Evolutionary conservation across 64 coral and sea anemone genomes (phyloP), one percentile per base, ranked within the genome.

Genomic region (Hydrozoanthus tunicans): DNA sequence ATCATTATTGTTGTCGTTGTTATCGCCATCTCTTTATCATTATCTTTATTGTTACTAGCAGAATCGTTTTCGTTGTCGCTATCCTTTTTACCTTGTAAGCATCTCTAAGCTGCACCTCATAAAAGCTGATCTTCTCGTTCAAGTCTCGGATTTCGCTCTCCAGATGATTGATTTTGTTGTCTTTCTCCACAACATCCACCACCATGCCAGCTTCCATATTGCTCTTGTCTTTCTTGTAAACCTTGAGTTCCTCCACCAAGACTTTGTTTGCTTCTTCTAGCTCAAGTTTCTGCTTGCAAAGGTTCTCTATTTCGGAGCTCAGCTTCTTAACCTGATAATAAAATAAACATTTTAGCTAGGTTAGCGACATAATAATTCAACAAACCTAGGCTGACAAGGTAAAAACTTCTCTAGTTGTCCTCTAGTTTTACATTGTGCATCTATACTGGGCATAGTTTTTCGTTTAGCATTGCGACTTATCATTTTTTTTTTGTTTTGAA

Each of bases 81-180:
- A 6, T 62, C 6, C 11, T 62, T 7, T 3, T 64, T 86, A 86
- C 83, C 83, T 86, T 86, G 55, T 86, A 86, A 54, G 83, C 67
- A 56, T 86, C 83, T 73, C 83, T 86, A 53, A 86, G 66, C 25
- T 86, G 83, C 6, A 86, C 83, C 15, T 86, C 83, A n/a, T 86
- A 86, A 20, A 86, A 86, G 56, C 54, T 86, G 67, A 86, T 86
- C 23, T 86, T 86, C 55, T 86, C 83, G 54, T 86, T 86, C 53
- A 86, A 86, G 13, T 86, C 83, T 11, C 83, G 83, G 55, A 86
- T 86, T 56, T 86, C 83, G 55, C 83, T 86, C 55, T 86, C 83
- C 23, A 86, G 20, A 59, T 73, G 67, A 57, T 86, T 86, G 9
- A 86, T 86, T 55, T 86, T 86, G 69, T 86, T 86, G 83, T 86